Conservation (phyloP, 2,888 invertebrate genomes). For the Campoplex nolae region DNA sequence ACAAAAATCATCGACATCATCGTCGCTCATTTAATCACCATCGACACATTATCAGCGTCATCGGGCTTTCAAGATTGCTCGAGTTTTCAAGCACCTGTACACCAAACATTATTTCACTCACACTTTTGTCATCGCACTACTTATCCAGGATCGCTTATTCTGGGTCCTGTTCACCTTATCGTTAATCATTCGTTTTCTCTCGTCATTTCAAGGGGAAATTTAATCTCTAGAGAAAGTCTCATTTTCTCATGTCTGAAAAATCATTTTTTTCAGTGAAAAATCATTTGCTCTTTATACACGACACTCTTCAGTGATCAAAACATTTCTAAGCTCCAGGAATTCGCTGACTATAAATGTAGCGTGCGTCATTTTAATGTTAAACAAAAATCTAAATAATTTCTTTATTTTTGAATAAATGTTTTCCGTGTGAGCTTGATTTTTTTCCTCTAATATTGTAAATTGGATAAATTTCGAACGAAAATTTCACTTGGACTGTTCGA, state of each 20-base stretch:
- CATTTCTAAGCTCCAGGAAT: too few species aligned
- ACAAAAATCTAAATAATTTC: too few species aligned
- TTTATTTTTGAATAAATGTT: too few species aligned
- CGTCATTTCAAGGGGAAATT: background rate
- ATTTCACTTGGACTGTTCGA: background rate
- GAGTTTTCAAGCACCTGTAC: constrained; percentile 3
- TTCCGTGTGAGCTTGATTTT: too few species aligned
- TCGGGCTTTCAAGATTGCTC: background rate
- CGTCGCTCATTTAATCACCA: constrained; percentile 16
- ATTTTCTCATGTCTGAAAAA: background rate
- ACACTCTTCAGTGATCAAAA: too few species aligned
- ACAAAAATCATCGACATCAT: constrained; percentile 20
- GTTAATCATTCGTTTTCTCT: background rate
- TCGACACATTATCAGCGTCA: constrained; percentile 24
- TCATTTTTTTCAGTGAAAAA: too few species aligned
- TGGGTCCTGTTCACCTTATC: background rate
- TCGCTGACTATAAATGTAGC: too few species aligned
- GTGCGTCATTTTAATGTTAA: too few species aligned
- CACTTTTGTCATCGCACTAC: background rate
- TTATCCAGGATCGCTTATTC: background rate
- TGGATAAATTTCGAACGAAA: too few species aligned
- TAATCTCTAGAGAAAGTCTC: background rate
- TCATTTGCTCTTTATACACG: too few species aligned
- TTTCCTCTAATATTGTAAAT: too few species aligned
- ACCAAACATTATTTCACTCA: background rate